phyloP scores from a whole-genome alignment of 2,888 invertebrate genomes.

The Perizoma flavofasciatum region DNA sequence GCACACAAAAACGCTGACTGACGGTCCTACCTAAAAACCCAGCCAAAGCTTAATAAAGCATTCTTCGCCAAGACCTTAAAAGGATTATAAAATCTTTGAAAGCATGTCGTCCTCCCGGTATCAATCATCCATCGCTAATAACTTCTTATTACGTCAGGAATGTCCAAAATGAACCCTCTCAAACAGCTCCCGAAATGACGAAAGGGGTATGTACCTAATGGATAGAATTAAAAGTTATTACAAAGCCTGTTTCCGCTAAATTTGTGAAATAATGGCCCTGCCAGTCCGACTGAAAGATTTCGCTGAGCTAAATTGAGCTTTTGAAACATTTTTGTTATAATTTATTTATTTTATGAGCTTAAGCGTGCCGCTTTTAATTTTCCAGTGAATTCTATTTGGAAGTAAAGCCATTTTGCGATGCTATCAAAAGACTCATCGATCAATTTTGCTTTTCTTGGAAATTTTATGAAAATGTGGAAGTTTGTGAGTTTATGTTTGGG shows the following conservation, averaged over 20 bases:
- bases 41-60: no score
- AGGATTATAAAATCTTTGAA: no score
- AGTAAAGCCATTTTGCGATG: no score
- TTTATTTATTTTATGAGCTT: slow-evolving; percentile 24
- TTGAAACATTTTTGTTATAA: slow-evolving; percentile 24
- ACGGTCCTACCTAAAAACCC: no score
- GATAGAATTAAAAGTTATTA: slow-evolving; percentile 43
- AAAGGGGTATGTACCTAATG: slow-evolving; percentile 37
- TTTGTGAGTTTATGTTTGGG: no score
- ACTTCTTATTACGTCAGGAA: slow-evolving; percentile 18
- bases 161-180: slow-evolving; percentile 33
- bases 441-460: no score
- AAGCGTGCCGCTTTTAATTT: slow-evolving; percentile 7
- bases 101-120: no score
- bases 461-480: no score
- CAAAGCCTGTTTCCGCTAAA: slow-evolving; percentile 33
- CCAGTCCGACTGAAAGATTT: slow-evolving; percentile 29
- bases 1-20: no score
- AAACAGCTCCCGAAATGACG: slow-evolving; percentile 35
- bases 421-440: no score
- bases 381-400: not conserved
- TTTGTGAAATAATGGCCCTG: slow-evolving; percentile 33
- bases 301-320: slow-evolving; percentile 29
- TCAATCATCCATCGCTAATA: slow-evolving; percentile 13
- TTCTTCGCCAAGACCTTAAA: no score